Evolutionary conservation across 2,888 invertebrate species (phyloP), one percentile per base, ranked within the genome.

Genomic region (Troglohyphantes excavatus): DNA sequence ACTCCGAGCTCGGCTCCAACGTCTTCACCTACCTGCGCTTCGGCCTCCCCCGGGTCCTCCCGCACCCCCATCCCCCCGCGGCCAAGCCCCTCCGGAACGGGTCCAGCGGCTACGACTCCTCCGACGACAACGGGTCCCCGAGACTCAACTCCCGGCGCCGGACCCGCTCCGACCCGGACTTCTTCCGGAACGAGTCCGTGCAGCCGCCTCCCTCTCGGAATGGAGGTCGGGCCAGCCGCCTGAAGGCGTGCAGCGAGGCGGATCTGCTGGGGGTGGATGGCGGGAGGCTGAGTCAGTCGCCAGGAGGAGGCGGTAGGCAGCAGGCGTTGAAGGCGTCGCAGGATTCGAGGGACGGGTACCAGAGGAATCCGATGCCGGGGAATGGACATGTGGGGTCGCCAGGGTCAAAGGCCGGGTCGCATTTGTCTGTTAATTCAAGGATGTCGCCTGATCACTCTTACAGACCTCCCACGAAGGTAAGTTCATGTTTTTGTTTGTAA

Each of bases 11-110:
- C 90, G 97, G 97, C 65, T 96, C 97, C 65, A 98, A 98, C 93
- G 97, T 98, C 95, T 97, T 97, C 94, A 97, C 98, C 26, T 98
- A 98, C 94, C 95, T 98, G 91, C 98, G 98, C 94, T 98, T 98
- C 93, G 98, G 98, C 0, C 94, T 98, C 83, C 98, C 98, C 0
- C 95, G 98, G 81, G 98, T 98, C 1, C 96, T 98, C 93, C 97
- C 98, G 39, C 97, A 84, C 11, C 72, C 78, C 0, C n/a, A 23
- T 13, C 29, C 81, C 2, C 63, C 43, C 26, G n/a, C n/a, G n/a
- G 46, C 21, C 11, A 78, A 83, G 61, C 73, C 72, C 21, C 88
- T 59, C n/a, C 23, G 91, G 9, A 97, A 97, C 93, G 97, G 97
- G 0, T 97, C 97, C n/a, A 97, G 97, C 91, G 97, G 98, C 13